These are phyloP conservation scores for Chalcis sispes DNA, from an alignment of 2,888 invertebrate genomes.

Conservation along the genomic window DNA sequence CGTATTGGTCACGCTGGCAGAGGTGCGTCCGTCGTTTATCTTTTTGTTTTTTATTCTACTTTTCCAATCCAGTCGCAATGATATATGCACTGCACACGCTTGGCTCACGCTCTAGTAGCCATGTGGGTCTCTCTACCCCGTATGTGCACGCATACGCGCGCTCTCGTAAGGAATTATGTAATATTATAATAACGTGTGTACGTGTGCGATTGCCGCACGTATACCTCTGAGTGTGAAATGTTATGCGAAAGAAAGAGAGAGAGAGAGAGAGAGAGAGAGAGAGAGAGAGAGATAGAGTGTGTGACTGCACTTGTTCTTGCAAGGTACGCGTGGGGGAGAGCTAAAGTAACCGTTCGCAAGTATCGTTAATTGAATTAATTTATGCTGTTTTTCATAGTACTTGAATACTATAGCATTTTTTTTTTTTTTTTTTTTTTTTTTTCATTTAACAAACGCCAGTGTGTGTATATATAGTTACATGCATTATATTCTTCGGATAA, in stretches of 20 bases:
- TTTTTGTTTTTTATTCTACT: neutral
- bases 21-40: neutral
- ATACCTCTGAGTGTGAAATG: no score
- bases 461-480: no score
- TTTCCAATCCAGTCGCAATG: conserved; percentile 21
- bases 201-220: no score
- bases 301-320: no score
- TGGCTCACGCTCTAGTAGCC: conserved; percentile 58
- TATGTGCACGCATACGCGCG: neutral
- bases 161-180: conserved; percentile 33
- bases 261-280: no score
- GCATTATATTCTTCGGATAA: no score
- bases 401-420: no score
- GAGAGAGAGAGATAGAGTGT: neutral
- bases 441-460: no score
- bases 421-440: no score
- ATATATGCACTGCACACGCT: conserved; percentile 53
- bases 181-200: conserved; percentile 17
- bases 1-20: neutral
- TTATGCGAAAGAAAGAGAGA: no score
- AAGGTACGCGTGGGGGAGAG: neutral
- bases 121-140: conserved; percentile 55
- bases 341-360: neutral
- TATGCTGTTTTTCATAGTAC: no score
- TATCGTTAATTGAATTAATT: conserved; percentile 10